Percentiles rank a stretch among this genome's conserved stretches.
Evolutionary conservation across 2,797 vertebrate species (phyloP).

Genomic region (Novumbra hubbsi): DNA sequence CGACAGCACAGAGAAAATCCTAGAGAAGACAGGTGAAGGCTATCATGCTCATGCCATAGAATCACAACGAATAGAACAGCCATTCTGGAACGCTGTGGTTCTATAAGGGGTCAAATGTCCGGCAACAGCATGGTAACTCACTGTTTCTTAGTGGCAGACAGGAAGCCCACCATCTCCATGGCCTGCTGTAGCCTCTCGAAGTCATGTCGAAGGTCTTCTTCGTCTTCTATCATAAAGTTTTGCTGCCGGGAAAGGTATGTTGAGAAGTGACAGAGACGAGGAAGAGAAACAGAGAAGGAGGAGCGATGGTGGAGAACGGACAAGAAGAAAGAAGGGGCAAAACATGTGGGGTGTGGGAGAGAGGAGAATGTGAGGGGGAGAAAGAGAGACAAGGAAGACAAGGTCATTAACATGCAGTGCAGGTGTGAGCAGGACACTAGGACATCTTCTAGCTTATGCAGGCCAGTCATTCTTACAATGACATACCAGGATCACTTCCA

Average conservation of each 20-base stretch:
- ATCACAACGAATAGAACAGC: neutral
- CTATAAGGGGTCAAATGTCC: neutral
- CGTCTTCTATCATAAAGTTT: constrained; percentile 98
- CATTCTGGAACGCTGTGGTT: neutral
- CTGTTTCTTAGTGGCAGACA: constrained; percentile 93
- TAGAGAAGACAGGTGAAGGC: constrained; percentile 48
- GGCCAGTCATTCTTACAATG: constrained; percentile 45
- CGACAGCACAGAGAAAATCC: constrained; percentile 95
- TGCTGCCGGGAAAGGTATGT: constrained; percentile 68
- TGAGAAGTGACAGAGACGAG: neutral
- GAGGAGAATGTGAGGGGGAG: constrained; percentile 4
- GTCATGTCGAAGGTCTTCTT: constrained; percentile 92
- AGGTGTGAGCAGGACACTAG: constrained; percentile 36
- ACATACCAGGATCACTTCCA: constrained; percentile 28
- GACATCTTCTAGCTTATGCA: constrained; percentile 30
- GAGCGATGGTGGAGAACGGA: neutral
- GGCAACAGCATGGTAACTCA: constrained; percentile 61
- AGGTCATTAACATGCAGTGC: constrained; percentile 56
- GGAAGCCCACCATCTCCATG: constrained; percentile 99
- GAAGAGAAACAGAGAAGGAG: neutral
- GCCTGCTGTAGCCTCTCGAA: constrained; percentile 97
- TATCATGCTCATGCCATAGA: neutral
- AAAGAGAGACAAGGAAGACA: neutral
- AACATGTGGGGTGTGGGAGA: constrained; percentile 3
- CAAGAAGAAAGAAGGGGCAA: neutral